Percentiles rank a stretch among this genome's conserved stretches.
Conservation (phyloP, 2,113 vertebrate genomes). For the Pachycephala philippinensis region DNA sequence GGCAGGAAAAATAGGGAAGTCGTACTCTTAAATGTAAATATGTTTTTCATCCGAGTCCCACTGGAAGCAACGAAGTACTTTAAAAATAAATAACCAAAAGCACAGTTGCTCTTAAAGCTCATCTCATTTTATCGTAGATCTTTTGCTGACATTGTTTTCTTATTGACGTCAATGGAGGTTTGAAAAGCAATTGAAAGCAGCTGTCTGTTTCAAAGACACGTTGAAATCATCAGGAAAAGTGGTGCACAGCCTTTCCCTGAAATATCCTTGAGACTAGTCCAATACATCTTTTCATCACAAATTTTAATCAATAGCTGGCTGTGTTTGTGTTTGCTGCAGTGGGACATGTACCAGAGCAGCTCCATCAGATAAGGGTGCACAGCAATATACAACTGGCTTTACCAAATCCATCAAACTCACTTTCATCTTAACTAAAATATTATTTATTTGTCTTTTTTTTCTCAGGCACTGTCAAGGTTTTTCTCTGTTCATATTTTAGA, state of each 20-base stretch:
- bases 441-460: neutral
- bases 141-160: conserved; percentile 7
- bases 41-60: neutral
- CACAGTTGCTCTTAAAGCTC: neutral
- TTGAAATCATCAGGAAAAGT: neutral
- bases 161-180: neutral
- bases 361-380: neutral
- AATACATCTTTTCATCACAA: neutral
- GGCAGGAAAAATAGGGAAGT: neutral
- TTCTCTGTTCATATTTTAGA: neutral
- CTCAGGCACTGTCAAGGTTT: neutral
- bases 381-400: neutral
- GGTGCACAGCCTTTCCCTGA: neutral
- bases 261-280: neutral
- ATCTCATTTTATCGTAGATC: neutral
- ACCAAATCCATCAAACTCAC: neutral
- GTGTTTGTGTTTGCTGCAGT: neutral
- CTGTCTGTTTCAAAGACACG: neutral
- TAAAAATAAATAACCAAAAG: neutral
- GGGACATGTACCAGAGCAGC: neutral
- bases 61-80: neutral
- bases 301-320: neutral
- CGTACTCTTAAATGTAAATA: neutral
- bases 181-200: conserved; percentile 10
- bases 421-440: neutral